Base-by-base conservation (phyloP, 2,888 invertebrate species). In the Acanthosepion esculentum region DNA sequence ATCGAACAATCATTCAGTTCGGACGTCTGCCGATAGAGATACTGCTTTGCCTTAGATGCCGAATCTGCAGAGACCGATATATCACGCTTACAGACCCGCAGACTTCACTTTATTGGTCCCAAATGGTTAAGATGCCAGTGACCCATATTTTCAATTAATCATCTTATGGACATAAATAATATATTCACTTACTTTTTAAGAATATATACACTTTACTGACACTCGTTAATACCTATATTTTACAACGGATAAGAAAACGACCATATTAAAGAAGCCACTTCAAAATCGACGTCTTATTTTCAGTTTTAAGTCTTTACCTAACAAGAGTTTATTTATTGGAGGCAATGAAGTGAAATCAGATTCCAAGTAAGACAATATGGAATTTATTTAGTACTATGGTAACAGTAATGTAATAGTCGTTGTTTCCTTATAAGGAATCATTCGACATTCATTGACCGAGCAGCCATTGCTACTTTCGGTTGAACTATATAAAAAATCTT, bases 81-180 rank as follows among this genome's bases (percentile, higher is more conserved):
- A 78, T 78, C n/a, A 78, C 78, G 78, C 78, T n/a, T 78, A 78
- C 12, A 78, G 78, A 78, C n/a, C n/a, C n/a, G 12, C 78, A 78
- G n/a, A 78, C 78, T 33, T 78, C 78, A 78, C 78, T 78, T 78
- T 78, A 78, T 78, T 78, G n/a, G 78, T 78, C 78, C 78, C 78
- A n/a, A n/a, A 78, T 78, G 78, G 78, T 78, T 5, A 15, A 12
- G n/a, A 78, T n/a, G 78, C n/a, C 78, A 78, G 78, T 78, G 78
- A 78, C 78, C 78, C 78, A 78, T 78, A 78, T 78, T 78, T 33
- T 12, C 78, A 78, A 78, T 78, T 78, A 78, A 78, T 78, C 78
- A 78, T 78, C n/a, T 78, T 33, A 78, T 78, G 33, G 33, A 78
- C 78, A 78, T 78, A 78, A 78, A 33, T 78, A 78, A 78, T 78